Evolutionary conservation across 2,888 invertebrate species (phyloP), one percentile per base, ranked within the genome.

Genomic region (Aphodius sticticus): DNA sequence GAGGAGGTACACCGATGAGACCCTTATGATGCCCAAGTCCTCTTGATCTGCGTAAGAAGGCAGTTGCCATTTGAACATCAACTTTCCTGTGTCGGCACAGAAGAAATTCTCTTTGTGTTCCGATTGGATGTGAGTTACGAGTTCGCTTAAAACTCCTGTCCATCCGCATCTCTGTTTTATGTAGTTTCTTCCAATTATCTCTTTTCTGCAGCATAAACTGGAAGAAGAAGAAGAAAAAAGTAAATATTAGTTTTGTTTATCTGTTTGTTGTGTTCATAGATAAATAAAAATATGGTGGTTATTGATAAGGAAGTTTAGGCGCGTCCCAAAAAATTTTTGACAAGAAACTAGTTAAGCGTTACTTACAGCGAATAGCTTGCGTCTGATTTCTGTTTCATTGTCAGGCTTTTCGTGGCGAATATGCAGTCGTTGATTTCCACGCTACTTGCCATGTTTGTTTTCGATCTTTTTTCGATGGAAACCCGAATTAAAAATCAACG

Each of bases 161-260:
- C 83, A 83, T 69, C 77, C 79, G 75, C 83, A 83, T n/a, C 70
- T 16, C 26, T 69, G 69, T 77, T 76, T 77, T 7, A 70, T 76
- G 75, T 81, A 82, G 72, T 81, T 78, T 6, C 78, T 69, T 6
- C 76, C 53, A 9, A 79, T 75, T 15, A 79, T 71, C 36, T 70
- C 36, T 80, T 82, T 83, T n/a, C 53, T 72, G 69, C 83, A 83
- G 70, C 78, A 81, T 69, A 81, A 82, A 26, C 81, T 79, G 15
- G n/a, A 76, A 79, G 7, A 69, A 36, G 7, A 69, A 36, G 69
- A 77, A 70, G 26, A 70, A 70, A 77, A 70, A 35, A 77, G 12
- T 35, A 36, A 53, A 7, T 76, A 76, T 6, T 37, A 76, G 15
- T 53, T 9, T 1, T 53, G 12, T 12, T 9, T 7, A 53, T 53